Base-by-base conservation (phyloP, 2,113 vertebrate species). In the Ceuthmochares aereus region DNA sequence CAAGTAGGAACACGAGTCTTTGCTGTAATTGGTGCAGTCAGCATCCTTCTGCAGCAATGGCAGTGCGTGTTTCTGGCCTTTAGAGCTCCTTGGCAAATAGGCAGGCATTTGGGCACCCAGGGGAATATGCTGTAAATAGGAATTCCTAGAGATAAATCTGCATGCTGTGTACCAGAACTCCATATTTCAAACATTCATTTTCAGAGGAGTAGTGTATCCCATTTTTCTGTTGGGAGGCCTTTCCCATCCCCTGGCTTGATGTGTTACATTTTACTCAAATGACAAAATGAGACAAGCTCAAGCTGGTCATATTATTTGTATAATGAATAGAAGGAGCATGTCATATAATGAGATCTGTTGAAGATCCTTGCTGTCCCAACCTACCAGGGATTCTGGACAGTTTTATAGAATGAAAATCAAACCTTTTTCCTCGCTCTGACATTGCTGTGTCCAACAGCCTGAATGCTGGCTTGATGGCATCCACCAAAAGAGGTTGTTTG, bases 61-160 rank as follows among this genome's bases (percentile, higher is more conserved):
- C 64, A 92, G 42, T 55, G 60, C 4, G 0, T 12, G 13, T 76
- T 92, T 27, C 36, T 88, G 88, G 89, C 76, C 84, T 90, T 92
- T 47, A 34, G 60, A 78, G 29, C 80, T 95, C 52, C 80, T 90
- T 95, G 91, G 89, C 93, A 95, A 56, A 78, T 59, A 0, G 0
- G 76, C 80, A 93, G 72, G 80, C 91, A 14, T 37, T 95, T 81
- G 69, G 37, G 73, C 76, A 89, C 95, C 68, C 91, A 52, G 68
- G 93, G 80, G 93, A 95, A 75, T 92, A 86, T 78, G 86, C 80
- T 4, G 42, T 87, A 87, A 92, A 74, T 90, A 89, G 93, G 93
- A 95, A 97, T 97, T 97, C 95, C 95, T 96, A 89, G 93, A 95
- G 96, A 95, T 87, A 93, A 89, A 74, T 92, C 83, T 87, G 68